Percentiles rank a stretch among this genome's conserved stretches.
Evolutionary conservation across 64 coral and sea anemone species (phyloP).

Genomic region (Stichodactyla helianthus): DNA sequence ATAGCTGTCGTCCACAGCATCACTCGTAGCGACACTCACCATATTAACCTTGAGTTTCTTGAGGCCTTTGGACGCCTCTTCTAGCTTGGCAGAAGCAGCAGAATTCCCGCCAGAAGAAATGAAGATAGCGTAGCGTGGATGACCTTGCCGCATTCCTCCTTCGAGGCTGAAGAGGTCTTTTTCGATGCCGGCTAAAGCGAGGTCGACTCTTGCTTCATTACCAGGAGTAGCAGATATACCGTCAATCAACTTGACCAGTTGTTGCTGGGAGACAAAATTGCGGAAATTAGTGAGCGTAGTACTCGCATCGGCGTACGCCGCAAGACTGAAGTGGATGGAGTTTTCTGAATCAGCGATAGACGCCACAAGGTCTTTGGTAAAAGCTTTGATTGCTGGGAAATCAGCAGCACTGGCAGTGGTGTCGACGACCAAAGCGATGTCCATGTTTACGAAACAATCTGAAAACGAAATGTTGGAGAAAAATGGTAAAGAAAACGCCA

Average conservation of each 20-base stretch:
- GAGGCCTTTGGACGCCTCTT: background rate
- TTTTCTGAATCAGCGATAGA: constrained; percentile 50
- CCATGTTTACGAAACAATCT: constrained; percentile 62
- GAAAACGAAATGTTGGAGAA: background rate
- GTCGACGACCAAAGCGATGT: constrained; percentile 47
- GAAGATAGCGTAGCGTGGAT: constrained; percentile 39
- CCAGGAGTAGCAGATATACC: constrained; percentile 2
- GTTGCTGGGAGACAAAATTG: constrained; percentile 13
- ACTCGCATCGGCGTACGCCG: constrained; percentile 4
- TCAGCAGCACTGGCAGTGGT: constrained; percentile 16
- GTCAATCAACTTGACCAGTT: constrained; percentile 23
- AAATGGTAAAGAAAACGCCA: no score
- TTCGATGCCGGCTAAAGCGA: constrained; percentile 16
- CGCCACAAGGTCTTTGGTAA: constrained; percentile 26
- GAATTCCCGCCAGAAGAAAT: constrained; percentile 27
- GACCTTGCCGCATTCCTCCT: constrained; percentile 48
- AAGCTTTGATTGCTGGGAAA: constrained; percentile 23
- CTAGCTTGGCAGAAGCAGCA: background rate
- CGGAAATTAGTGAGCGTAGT: constrained; percentile 20
- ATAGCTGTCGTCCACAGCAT: background rate
- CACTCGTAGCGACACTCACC: constrained; percentile 1
- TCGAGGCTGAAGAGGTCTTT: constrained; percentile 37
- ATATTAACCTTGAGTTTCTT: constrained; percentile 7
- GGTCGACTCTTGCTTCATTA: background rate
- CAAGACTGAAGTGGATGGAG: constrained; percentile 28